Conservation (phyloP, 2,113 vertebrate genomes). For the Hystrix brachyura region DNA sequence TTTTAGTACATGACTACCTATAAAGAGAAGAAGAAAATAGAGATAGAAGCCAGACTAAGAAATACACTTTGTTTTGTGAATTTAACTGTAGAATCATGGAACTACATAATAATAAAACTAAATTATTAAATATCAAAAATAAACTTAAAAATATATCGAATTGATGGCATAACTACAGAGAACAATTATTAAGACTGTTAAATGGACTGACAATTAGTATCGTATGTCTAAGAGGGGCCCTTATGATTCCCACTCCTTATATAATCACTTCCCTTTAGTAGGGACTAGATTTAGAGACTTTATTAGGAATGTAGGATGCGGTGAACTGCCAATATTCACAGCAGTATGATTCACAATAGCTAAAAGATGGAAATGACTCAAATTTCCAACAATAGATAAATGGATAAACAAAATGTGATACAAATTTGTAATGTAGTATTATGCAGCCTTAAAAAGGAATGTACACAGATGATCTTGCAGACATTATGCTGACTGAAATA, state of each 20-base stretch:
- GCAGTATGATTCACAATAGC: background rate
- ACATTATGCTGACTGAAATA: background rate
- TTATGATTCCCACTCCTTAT: background rate
- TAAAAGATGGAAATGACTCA: background rate
- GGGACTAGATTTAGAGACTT: background rate
- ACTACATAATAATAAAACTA: slow-evolving; percentile 9
- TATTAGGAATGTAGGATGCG: background rate
- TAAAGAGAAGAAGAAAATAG: background rate
- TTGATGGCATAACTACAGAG: background rate
- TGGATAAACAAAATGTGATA: background rate
- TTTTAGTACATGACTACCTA: background rate
- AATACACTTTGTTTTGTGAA: background rate
- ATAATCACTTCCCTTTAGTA: background rate
- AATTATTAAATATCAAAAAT: slow-evolving; percentile 23
- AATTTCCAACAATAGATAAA: background rate
- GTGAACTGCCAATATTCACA: background rate
- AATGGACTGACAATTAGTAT: background rate
- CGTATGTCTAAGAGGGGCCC: background rate
- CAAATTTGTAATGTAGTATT: background rate
- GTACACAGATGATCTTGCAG: background rate
- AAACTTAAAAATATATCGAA: background rate
- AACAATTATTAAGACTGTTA: background rate
- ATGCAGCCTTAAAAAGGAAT: background rate
- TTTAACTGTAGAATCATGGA: background rate
- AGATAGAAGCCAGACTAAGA: background rate